Conservation (phyloP, 1,140 invertebrate species). For the Dendrolimus punctatus region DNA sequence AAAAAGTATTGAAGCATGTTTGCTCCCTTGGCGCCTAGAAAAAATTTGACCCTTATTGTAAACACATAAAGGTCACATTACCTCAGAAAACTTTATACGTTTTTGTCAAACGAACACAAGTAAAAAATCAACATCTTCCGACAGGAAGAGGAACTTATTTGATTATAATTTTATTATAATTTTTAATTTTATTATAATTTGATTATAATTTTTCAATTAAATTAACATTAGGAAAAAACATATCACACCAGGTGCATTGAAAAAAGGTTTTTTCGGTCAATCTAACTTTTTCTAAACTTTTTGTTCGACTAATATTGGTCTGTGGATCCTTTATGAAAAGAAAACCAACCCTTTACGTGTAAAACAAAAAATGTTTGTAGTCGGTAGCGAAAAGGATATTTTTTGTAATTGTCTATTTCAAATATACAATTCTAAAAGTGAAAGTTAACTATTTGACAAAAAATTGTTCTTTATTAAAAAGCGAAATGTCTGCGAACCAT, state of each 20-base stretch:
- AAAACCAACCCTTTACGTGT: conserved; percentile 9
- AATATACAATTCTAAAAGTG: conserved; percentile 45
- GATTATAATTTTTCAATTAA: too few relatives aligned
- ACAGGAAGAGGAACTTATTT: conserved; percentile 66
- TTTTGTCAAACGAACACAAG: conserved; percentile 21
- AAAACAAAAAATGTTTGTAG: too few relatives aligned
- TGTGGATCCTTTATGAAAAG: conserved; percentile 38
- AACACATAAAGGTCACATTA: conserved; percentile 19
- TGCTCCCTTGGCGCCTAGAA: conserved; percentile 30
- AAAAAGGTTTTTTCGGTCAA: conserved; percentile 44
- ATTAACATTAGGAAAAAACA: background rate
- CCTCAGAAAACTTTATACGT: conserved; percentile 1
- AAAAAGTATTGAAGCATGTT: conserved; percentile 45
- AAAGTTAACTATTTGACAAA: conserved; percentile 38
- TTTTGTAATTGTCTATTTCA: conserved; percentile 19
- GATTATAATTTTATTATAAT: conserved; percentile 68
- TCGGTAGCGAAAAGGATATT: conserved; percentile 34
- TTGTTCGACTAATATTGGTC: conserved; percentile 56
- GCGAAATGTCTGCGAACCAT: conserved; percentile 5
- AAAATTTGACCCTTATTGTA: conserved; percentile 17
- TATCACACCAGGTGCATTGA: conserved; percentile 49
- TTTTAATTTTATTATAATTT: too few relatives aligned
- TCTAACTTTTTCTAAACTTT: conserved; percentile 22
- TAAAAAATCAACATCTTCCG: conserved; percentile 56
- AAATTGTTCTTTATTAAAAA: conserved; percentile 13